Evolutionary conservation across 2,797 vertebrate genomes (phyloP), one percentile per base, ranked within the genome.

Genomic region (Urophycis tenuis): DNA sequence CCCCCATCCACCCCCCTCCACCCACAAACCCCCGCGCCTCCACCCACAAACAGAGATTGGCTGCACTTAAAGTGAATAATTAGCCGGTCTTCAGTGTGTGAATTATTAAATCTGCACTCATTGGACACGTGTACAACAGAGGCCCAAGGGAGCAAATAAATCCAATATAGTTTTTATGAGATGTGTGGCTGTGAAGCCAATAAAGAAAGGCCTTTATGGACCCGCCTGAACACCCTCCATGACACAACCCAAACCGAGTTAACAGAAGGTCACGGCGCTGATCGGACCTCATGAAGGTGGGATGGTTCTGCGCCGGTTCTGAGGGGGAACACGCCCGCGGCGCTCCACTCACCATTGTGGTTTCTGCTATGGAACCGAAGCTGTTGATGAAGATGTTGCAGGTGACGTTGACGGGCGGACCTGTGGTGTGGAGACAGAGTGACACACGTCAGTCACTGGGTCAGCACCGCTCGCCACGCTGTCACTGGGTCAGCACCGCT

Each of bases 301-400:
- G 33, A 7, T 3, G 3, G 33, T 34, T 34, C 7, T 34, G 33
- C 7, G 33, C 3, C 7, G 3, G 3, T 34, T 34, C 33, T 34
- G 3, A 3, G 7, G 3, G 33, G 33, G 22, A 29, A 67, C 60
- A 29, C 60, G 25, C 9, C 11, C n/a, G 25, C 53, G 1, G 22
- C 22, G 90, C 92, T 93, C 93, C 92, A 95, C 96, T 98, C 95
- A 97, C 96, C 97, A 98, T 97, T 89, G 96, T 98, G 91, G 96
- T 96, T 95, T 99, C 96, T 93, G 96, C 95, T 94, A 98, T 95
- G 92, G 96, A 99, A 94, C 96, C 96, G 96, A 98, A 99, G 95
- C 97, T 98, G 96, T 98, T 99, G 96, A 97, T 99, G 96, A 99
- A 98, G 95, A 97, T 98, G 95, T 98, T 98, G 95, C 96, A 98